A percentile compares a stretch with the other conserved stretches of the same genome.
These are phyloP conservation scores for Propsilocerus akamusi DNA, from an alignment of 1,140 invertebrate genomes.

Conservation along the genomic window DNA sequence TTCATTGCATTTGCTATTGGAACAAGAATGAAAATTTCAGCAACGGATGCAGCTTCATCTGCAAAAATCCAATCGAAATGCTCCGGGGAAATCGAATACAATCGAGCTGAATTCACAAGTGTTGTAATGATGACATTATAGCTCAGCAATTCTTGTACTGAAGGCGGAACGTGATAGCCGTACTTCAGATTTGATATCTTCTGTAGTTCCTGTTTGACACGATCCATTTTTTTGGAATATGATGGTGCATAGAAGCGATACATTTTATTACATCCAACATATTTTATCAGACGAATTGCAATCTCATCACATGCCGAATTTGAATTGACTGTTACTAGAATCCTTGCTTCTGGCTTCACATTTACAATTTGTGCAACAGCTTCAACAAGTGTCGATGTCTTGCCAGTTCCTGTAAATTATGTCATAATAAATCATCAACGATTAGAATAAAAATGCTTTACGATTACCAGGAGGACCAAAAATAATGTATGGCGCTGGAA, in stretches of 20 bases:
- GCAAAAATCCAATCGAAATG: conserved; percentile 62
- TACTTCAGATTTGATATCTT: conserved; percentile 19
- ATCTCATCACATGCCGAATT: conserved; percentile 62
- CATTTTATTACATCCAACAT: no score
- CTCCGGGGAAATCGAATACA: conserved; percentile 41
- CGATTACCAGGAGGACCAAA: conserved; percentile 56
- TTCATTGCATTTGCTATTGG: conserved; percentile 29
- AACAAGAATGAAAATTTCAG: conserved; percentile 56
- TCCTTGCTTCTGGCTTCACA: conserved; percentile 23
- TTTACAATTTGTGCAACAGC: conserved; percentile 33
- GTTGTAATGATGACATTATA: conserved; percentile 17
- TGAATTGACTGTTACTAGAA: conserved; percentile 51
- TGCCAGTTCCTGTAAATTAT: conserved; percentile 38
- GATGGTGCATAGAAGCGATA: conserved; percentile 28
- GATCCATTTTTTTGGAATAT: conserved; percentile 21
- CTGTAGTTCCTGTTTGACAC: conserved; percentile 15
- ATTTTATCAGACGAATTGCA: conserved; percentile 30
- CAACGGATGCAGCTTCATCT: conserved; percentile 71
- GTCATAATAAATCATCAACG: no score
- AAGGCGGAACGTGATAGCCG: conserved; percentile 13
- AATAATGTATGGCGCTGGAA: conserved; percentile 54
- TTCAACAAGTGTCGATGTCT: conserved; percentile 62
- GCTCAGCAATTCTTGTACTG: conserved; percentile 14
- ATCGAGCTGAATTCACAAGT: conserved; percentile 27
- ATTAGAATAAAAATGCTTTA: no score